These are phyloP conservation scores for Aphyosemion australe DNA, from an alignment of 2,113 vertebrate genomes.

Conservation along the genomic window DNA sequence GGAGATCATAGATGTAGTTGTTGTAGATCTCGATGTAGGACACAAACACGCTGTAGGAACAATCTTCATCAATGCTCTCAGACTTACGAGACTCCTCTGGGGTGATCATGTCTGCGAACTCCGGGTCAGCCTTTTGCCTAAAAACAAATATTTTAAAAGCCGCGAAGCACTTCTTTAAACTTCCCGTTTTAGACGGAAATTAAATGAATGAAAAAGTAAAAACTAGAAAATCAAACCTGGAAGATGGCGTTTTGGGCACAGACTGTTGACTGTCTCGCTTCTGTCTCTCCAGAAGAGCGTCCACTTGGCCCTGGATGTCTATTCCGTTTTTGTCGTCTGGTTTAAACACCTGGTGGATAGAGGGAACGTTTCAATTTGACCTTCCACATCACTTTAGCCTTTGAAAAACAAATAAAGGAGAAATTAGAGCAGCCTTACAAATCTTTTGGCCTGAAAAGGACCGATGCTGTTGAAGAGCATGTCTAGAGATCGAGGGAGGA, in stretches of 20 bases:
- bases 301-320: constrained; percentile 91
- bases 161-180: background rate
- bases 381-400: background rate
- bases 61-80: constrained; percentile 91
- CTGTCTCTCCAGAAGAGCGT: constrained; percentile 92
- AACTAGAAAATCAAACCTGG: constrained; percentile 68
- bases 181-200: too few relatives aligned
- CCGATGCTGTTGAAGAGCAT: constrained; percentile 97
- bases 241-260: constrained; percentile 82
- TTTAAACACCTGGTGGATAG: constrained; percentile 87
- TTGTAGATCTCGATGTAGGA: constrained; percentile 98
- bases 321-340: constrained; percentile 95
- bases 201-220: background rate
- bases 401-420: background rate
- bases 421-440: constrained; percentile 73
- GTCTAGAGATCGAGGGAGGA: constrained; percentile 90
- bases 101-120: constrained; percentile 92
- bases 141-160: constrained; percentile 10
- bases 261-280: constrained; percentile 84
- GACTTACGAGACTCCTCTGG: constrained; percentile 85
- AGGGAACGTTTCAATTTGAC: background rate
- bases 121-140: constrained; percentile 88
- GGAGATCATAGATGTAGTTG: constrained; percentile 96
- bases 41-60: constrained; percentile 92
- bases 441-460: constrained; percentile 92